These are phyloP conservation scores for Cacoxenus indagator DNA, from an alignment of 2,888 invertebrate genomes.

Conservation along the genomic window DNA sequence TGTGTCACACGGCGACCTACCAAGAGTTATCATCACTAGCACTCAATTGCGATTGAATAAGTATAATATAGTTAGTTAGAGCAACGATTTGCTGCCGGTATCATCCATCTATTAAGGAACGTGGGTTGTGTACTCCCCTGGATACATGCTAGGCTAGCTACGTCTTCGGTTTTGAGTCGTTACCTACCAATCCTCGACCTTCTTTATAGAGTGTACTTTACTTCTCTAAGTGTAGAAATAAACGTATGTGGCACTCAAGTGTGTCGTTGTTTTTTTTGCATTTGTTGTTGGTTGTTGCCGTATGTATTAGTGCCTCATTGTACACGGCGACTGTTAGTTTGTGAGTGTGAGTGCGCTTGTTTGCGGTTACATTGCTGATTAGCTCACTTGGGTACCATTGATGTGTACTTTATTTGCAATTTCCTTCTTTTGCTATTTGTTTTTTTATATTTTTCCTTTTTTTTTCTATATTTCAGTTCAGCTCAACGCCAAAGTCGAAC, in stretches of 20 bases:
- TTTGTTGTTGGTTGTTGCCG: conserved; percentile 5
- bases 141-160: too few relatives aligned
- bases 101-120: too few relatives aligned
- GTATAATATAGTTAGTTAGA: too few relatives aligned
- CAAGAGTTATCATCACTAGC: too few relatives aligned
- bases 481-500: too few relatives aligned
- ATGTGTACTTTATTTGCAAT: conserved; percentile 54
- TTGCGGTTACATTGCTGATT: conserved; percentile 50
- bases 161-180: too few relatives aligned
- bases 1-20: too few relatives aligned
- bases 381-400: conserved; percentile 55
- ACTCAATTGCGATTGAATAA: too few relatives aligned
- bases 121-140: too few relatives aligned
- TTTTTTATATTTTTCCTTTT: conserved; percentile 39
- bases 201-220: too few relatives aligned
- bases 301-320: conserved; percentile 11
- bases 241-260: conserved; percentile 22
- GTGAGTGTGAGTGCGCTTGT: conserved; percentile 27
- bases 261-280: conserved; percentile 15
- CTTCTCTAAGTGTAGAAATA: neutral
- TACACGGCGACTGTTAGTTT: neutral
- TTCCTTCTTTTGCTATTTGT: conserved; percentile 36
- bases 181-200: too few relatives aligned
- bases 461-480: conserved; percentile 20
- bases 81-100: too few relatives aligned